Evolutionary conservation across 2,888 invertebrate species (phyloP), one percentile per base, ranked within the genome.

Genomic region (Eueremaeus valkanovi): DNA sequence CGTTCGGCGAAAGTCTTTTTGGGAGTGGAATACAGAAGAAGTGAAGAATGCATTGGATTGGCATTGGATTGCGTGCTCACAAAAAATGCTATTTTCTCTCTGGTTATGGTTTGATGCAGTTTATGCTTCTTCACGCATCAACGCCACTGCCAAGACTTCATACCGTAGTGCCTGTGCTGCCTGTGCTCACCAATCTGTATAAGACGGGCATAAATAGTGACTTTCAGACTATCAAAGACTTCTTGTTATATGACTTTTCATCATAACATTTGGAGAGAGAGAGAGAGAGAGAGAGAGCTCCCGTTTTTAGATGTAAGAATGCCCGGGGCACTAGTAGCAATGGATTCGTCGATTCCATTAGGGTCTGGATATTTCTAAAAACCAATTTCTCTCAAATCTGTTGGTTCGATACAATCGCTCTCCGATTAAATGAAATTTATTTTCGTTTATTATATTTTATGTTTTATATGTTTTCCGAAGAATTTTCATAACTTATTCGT

Each of bases 181-280:
- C 51, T n/a, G 51, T 51, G 21, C n/a, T 51, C 45, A 45, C 51
- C 51, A 51, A 36, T n/a, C 8, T 18, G 51, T 51, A 21, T 51
- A 51, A 51, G 51, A 51, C 51, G 21, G 45, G 51, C 51, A 61
- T 31, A 61, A 61, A 61, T 58, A 58, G 58, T 24, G 24, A 45
- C 11, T 51, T n/a, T 8, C 29, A 61, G 61, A 61, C 21, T 61
- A 61, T 61, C 61, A 61, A 61, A 61, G 29, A 61, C 61, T 61
- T 61, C 61, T 61, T 61, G 61, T 61, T 61, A 61, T 61, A 61
- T 61, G 61, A 61, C 61, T 61, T 61, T 61, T 61, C 61, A 61
- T 61, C 61, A 61, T 29, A 61, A 29, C 61, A 61, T 61, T 27
- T 8, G 61, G 31, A 61, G 61, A 33, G 36, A 63, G 61, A 61